Evolutionary conservation across 2,113 vertebrate genomes (phyloP), one percentile per base, ranked within the genome.

Genomic region (Ictidomys tridecemlineatus): DNA sequence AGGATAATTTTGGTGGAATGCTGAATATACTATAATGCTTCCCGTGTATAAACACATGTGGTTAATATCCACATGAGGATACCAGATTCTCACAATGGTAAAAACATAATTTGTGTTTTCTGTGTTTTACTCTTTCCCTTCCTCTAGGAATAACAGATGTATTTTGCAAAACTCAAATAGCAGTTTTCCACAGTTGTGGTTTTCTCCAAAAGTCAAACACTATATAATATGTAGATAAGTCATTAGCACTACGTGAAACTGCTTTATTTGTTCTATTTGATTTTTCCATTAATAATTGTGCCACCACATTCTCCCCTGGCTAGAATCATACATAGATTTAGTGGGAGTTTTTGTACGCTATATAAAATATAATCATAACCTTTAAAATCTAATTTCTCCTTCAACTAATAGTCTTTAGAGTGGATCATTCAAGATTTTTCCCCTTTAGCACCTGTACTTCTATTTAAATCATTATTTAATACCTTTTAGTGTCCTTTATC

Each of bases 381-480:
- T 95, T 98, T 94, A 82, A 67, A 95, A 90, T 96, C 32, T 89
- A 97, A 94, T 91, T 94, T 97, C 87, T 94, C 92, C 85, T 95
- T 97, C 84, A 97, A 78, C 61, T 96, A 90, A 96, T 93, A 83
- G n/a, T 91, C 80, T 87, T 86, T 88, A 95, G 61, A 80, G 87
- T 77, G 39, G 45, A 45, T 87, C 76, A 70, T 32, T 96, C 39
- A 94, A 94, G 76, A 92, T 51, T 82, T 65, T 53, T 11, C 16
- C 61, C n/a, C 28, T 51, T 96, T 84, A 61, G 42, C 82, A 56
- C 61, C 39, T 89, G 34, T 32, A 14, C 39, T 77, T 2, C 28
- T 78, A 85, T 63, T 94, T 96, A 97, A 97, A 96, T 97, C 94
- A 95, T 93, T 95, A 90, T 94, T 97, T 97, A 96, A 91, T 45